Percentiles rank a stretch among this genome's conserved stretches.
Conservation (phyloP, 2,888 invertebrate genomes). For the Coelopa pilipes region DNA sequence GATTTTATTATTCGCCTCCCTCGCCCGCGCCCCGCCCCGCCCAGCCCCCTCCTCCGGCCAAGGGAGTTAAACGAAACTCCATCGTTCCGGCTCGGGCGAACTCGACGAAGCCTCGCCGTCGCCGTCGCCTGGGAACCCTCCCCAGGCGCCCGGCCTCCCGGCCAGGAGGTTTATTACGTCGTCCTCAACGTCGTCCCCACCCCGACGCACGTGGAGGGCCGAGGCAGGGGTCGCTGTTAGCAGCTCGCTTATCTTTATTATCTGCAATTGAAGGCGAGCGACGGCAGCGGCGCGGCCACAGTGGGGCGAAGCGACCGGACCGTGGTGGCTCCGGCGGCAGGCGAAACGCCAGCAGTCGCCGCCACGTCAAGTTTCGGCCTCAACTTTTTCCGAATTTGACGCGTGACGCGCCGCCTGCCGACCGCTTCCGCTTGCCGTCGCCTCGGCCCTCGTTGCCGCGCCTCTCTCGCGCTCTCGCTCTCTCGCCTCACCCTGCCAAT, state of each 20-base stretch:
- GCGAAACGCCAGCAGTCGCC: too few relatives aligned
- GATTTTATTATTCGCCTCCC: background rate
- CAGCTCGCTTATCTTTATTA: constrained; percentile 17
- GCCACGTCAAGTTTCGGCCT: too few relatives aligned
- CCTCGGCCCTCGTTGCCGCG: too few relatives aligned
- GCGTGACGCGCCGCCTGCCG: too few relatives aligned
- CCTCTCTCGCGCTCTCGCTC: too few relatives aligned
- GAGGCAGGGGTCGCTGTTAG: background rate
- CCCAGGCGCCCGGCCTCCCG: background rate
- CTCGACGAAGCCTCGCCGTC: background rate
- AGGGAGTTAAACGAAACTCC: constrained; percentile 10
- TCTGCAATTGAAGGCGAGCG: constrained; percentile 17
- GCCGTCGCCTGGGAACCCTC: constrained; percentile 4
- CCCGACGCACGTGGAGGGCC: background rate
- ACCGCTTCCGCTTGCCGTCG: too few relatives aligned
- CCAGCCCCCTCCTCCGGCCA: background rate
- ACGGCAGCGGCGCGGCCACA: background rate
- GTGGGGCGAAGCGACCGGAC: background rate
- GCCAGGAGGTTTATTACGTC: background rate
- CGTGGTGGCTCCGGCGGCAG: too few relatives aligned
- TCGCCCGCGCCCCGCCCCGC: too few relatives aligned
- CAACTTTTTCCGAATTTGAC: too few relatives aligned
- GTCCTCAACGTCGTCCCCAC: background rate
- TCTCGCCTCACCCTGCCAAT: too few relatives aligned
- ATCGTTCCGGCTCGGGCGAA: background rate